These are phyloP conservation scores for Euthynnus affinis DNA, from an alignment of 2,797 vertebrate species.

Conservation along the genomic window DNA sequence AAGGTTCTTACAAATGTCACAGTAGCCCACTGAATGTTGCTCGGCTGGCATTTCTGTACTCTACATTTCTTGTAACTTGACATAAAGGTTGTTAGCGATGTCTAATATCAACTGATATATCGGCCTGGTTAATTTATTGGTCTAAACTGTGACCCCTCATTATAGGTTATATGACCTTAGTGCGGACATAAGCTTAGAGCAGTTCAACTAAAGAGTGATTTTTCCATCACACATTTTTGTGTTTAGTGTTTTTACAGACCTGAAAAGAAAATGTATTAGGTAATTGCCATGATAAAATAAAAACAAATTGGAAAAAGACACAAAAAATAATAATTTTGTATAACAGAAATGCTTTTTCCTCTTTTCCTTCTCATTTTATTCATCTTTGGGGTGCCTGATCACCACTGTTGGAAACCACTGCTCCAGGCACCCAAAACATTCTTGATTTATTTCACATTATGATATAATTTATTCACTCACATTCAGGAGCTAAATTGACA, in stretches of 20 bases:
- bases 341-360: conserved; percentile 5
- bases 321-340: not conserved
- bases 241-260: conserved; percentile 8
- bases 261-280: not conserved
- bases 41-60: too few relatives aligned
- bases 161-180: too few relatives aligned
- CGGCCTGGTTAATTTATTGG: too few relatives aligned
- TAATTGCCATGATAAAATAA: too few relatives aligned
- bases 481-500: conserved; percentile 38
- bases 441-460: conserved; percentile 32
- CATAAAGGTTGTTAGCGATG: too few relatives aligned
- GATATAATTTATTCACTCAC: conserved; percentile 50
- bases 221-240: not conserved
- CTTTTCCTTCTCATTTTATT: conserved; percentile 16
- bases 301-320: not conserved
- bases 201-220: not conserved
- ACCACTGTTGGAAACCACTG: conserved; percentile 20
- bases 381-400: conserved; percentile 21
- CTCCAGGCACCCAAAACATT: conserved; percentile 42
- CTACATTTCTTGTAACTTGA: too few relatives aligned
- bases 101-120: too few relatives aligned
- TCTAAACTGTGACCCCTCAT: not conserved
- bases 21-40: too few relatives aligned
- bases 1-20: too few relatives aligned
- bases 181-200: not conserved